Evolutionary conservation across 2,797 vertebrate genomes (phyloP).

Genomic region (Chaetophractus vellerosus): DNA sequence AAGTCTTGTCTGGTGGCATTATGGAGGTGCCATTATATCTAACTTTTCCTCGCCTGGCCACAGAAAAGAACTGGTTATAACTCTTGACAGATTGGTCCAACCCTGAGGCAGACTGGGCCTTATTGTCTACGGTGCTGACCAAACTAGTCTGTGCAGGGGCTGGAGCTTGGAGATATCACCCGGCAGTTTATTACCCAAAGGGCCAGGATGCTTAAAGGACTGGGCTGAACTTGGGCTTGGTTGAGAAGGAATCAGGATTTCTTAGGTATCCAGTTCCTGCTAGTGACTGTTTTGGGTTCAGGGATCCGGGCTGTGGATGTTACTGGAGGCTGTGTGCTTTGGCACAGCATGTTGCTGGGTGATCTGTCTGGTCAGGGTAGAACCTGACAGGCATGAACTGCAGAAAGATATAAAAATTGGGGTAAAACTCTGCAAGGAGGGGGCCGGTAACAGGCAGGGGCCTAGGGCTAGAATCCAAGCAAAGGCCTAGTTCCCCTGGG

Average conservation of each 20-base stretch:
- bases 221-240: slow-evolving; percentile 17
- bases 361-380: background rate
- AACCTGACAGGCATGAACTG: background rate
- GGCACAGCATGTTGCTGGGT: background rate
- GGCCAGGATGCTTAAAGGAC: background rate
- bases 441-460: background rate
- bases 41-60: background rate
- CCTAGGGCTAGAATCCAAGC: background rate
- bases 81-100: background rate
- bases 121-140: background rate
- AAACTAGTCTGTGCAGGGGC: background rate
- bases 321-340: slow-evolving; percentile 2
- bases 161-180: background rate
- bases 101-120: background rate
- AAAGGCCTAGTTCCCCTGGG: background rate
- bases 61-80: slow-evolving; percentile 39
- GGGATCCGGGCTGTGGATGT: background rate
- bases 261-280: background rate
- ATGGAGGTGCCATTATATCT: background rate
- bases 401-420: background rate
- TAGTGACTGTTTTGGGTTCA: background rate
- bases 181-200: background rate
- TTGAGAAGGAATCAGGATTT: background rate
- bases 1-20: background rate
- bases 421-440: background rate